A percentile compares a stretch with the other conserved stretches of the same genome.
phyloP scores from a whole-genome alignment of 2,113 vertebrate species.

The Scortum barcoo region DNA sequence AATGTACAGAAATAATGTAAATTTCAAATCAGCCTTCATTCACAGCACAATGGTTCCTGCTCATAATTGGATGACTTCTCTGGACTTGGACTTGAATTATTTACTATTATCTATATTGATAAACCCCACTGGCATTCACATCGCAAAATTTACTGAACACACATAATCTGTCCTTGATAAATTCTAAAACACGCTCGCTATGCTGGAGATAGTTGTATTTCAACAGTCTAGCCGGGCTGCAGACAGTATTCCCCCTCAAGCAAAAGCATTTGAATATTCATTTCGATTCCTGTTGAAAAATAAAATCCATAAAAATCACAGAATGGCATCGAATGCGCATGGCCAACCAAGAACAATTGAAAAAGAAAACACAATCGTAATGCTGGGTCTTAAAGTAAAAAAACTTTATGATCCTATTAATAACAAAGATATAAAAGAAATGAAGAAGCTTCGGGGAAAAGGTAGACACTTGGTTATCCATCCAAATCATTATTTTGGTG shows the following conservation, averaged over 20 bases:
- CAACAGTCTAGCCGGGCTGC: conserved; percentile 11
- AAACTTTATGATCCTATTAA: conserved; percentile 12
- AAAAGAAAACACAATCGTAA: background rate
- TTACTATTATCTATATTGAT: conserved; percentile 31
- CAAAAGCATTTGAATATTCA: conserved; percentile 58
- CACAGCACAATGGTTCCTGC: background rate
- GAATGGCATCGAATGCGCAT: background rate
- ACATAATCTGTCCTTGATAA: conserved; percentile 18
- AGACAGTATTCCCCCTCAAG: conserved; percentile 38
- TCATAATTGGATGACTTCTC: background rate
- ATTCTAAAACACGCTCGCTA: conserved; percentile 6
- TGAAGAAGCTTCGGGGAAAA: conserved; percentile 22
- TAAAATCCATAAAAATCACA: conserved; percentile 20
- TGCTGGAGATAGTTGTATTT: conserved; percentile 18
- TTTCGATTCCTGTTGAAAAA: conserved; percentile 22
- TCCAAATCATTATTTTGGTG: conserved; percentile 66
- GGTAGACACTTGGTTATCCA: conserved; percentile 51
- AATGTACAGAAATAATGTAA: background rate
- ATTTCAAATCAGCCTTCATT: background rate
- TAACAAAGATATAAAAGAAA: conserved; percentile 18
- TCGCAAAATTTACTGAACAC: conserved; percentile 22
- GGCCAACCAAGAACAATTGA: background rate
- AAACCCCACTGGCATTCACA: conserved; percentile 1
- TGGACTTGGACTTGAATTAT: background rate
- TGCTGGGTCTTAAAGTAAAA: background rate